Evolutionary conservation across 2,797 vertebrate genomes (phyloP).

Genomic region (Coendou prehensilis): DNA sequence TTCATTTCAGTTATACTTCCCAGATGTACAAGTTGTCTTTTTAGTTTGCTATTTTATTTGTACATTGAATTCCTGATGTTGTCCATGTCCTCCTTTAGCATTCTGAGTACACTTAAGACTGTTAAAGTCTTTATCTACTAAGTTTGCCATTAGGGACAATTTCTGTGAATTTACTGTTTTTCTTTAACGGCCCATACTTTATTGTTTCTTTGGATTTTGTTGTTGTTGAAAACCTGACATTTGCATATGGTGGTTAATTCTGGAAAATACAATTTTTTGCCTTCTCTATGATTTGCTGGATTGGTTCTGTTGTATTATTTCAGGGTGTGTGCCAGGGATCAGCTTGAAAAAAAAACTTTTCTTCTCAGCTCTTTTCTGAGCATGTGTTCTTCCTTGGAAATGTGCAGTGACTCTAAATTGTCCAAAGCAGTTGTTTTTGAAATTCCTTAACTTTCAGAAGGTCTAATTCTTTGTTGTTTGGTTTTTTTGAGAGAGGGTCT

Average conservation of each 20-base stretch:
- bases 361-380: not conserved
- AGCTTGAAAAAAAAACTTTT: not conserved
- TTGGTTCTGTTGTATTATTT: not conserved
- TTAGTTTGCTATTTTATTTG: not conserved
- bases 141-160: not conserved
- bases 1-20: not conserved
- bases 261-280: not conserved
- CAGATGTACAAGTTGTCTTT: not conserved
- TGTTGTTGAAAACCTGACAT: not conserved
- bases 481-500: not conserved
- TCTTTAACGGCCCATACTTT: not conserved
- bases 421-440: not conserved
- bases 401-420: not conserved
- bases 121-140: not conserved
- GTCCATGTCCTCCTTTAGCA: not conserved
- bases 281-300: not conserved
- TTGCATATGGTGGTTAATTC: not conserved
- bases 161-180: not conserved
- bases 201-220: not conserved
- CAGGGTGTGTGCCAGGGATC: not conserved
- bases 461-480: not conserved
- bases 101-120: not conserved
- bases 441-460: not conserved
- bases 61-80: not conserved
- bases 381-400: not conserved